Evolutionary conservation across 2,888 invertebrate species (phyloP), one percentile per base, ranked within the genome.

Genomic region (Drosophila koepferae): DNA sequence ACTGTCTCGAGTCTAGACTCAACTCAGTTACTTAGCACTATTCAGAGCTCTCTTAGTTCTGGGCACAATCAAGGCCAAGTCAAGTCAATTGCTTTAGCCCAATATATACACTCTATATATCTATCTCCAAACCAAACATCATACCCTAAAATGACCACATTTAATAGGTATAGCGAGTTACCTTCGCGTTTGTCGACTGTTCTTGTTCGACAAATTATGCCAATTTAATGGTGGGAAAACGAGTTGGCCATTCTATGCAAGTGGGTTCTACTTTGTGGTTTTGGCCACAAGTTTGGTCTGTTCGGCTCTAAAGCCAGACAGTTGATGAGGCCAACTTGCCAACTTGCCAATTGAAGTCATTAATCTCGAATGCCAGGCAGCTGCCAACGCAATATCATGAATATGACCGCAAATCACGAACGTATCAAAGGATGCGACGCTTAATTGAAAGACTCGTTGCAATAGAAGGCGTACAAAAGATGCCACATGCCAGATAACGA

Each of bases 201-300:
- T 88, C 89, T 86, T 77, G 88, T 86, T 85, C 85, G 90, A 86
- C 86, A 90, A 86, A 90, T 89, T 86, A 90, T 89, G 81, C 89
- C 90, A 86, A 90, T 90, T 90, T 90, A 78, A 78, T 74, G 81
- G 90, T 86, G 86, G 89, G 86, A 89, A 86, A 88, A 86, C 89
- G 70, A 86, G 86, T 90, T 86, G 77, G 81, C 72, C 77, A 72
- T 72, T 79, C 77, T 61, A 60, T 55, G 65, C 53, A 53, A 64
- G 83, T 86, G 74, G 86, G 80, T 55, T 72, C 51, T 14, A 20
- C 43, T 58, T 72, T 55, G 55, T 44, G 41, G 56, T 12, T 61
- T 43, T 34, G 34, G 38, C 43, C 66, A 43, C 31, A 66, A 64
- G 74, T 81, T 74, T 72, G 62, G 62, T 40, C 23, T 36, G 12